A percentile compares a stretch with the other conserved stretches of the same genome.
Evolutionary conservation across 2,797 vertebrate species (phyloP).

Genomic region (Cryptoprocta ferox): DNA sequence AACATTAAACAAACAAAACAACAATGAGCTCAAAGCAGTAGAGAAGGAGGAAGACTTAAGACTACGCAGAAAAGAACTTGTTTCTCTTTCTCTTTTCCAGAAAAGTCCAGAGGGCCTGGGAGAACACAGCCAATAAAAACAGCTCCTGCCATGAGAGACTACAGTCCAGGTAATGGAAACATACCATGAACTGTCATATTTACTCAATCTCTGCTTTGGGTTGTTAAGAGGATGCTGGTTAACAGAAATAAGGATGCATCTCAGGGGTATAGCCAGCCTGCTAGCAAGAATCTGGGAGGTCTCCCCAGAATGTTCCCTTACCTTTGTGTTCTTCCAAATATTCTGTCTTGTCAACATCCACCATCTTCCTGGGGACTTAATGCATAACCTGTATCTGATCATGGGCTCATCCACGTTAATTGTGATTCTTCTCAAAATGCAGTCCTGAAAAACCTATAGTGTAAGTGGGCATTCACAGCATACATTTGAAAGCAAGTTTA

Average conservation of each 20-base stretch:
- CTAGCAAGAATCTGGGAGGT: background rate
- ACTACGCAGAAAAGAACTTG: background rate
- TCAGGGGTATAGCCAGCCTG: background rate
- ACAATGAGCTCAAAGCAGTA: background rate
- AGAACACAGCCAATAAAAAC: background rate
- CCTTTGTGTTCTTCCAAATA: background rate
- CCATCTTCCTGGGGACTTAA: background rate
- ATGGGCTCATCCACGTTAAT: background rate
- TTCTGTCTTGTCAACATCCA: background rate
- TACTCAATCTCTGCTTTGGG: background rate
- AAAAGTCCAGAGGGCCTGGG: background rate
- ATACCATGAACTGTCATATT: fast-evolving
- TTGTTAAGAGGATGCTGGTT: background rate
- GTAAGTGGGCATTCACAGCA: background rate
- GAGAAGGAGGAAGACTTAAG: background rate
- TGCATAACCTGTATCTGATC: background rate
- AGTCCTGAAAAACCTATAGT: background rate
- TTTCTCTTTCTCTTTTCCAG: background rate
- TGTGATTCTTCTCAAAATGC: background rate
- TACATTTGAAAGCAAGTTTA: background rate
- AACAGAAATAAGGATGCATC: background rate
- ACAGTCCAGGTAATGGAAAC: background rate
- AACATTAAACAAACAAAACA: too few species aligned
- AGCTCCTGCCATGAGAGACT: background rate
- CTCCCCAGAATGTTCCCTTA: background rate